Evolutionary conservation across 2,797 vertebrate species (phyloP), one percentile per base, ranked within the genome.

Genomic region (Leucoraja ocellata): DNA sequence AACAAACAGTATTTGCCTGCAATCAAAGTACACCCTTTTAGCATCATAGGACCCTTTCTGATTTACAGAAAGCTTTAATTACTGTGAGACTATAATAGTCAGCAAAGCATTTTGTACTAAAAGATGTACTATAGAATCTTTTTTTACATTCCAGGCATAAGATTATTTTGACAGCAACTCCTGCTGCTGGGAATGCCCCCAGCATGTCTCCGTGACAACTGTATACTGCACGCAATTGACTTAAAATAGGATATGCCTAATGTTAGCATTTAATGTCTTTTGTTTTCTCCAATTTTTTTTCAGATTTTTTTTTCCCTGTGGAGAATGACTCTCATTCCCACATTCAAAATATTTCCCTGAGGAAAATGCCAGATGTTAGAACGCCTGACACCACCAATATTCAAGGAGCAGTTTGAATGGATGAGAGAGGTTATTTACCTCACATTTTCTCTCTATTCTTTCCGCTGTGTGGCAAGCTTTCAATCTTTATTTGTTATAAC

Each of bases 91-190:
- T 74, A 92, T 16, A 76, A 76, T 2, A 58, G 73, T 92, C 90
- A 92, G 71, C 90, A 73, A 58, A 92, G 71, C 36, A 58, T 54
- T 73, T 25, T 91, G 36, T 91, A 32, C 32, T 92, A 92, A 92
- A 92, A 92, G 39, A 54, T 92, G 36, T 23, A 46, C 18, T 91
- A 23, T 36, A 54, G 36, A 71, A 92, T n/a, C 71, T 46, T 10
- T 14, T 80, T 74, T 90, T 92, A 74, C n/a, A 92, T 92, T 74
- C 73, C 23, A 92, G 46, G 25, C 71, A 92, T n/a, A 92, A 54
- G 71, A 92, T 92, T 92, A 92, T 92, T 92, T 92, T 92, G 90
- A 76, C 90, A 92, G 90, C 32, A 14, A 28, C 28, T 92, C 65
- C 90, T n/a, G 71, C 71, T 92, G 39, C 46, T 92, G 68, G 63